Evolutionary conservation across 2,797 vertebrate species (phyloP).

Genomic region (Enteromius fasciolatus): DNA sequence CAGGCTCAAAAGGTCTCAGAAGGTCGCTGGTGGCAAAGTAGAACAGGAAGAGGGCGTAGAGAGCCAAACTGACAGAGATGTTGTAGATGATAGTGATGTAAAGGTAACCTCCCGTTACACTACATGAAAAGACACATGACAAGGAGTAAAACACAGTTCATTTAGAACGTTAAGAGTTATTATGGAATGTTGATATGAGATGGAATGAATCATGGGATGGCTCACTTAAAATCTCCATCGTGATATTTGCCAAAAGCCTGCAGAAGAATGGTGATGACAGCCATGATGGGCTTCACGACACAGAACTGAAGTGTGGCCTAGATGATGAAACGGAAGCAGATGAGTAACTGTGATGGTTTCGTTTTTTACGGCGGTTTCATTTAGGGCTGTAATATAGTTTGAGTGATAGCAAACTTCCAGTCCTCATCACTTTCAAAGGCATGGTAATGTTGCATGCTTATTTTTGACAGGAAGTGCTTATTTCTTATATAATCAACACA

Average conservation of each 20-base stretch:
- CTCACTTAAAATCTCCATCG: constrained; percentile 97
- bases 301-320: constrained; percentile 98
- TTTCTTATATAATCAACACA: constrained; percentile 31
- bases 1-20: constrained; percentile 86
- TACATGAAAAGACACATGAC: constrained; percentile 61
- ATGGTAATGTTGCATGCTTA: constrained; percentile 4
- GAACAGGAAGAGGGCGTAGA: constrained; percentile 95
- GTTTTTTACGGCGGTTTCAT: neutral
- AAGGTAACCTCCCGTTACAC: constrained; percentile 90
- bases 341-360: neutral
- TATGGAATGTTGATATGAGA: neutral
- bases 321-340: constrained; percentile 62
- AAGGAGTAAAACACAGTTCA: constrained; percentile 18
- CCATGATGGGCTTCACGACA: constrained; percentile 95
- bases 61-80: constrained; percentile 91
- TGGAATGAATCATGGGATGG: constrained; percentile 43
- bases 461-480: constrained; percentile 15
- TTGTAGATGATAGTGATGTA: constrained; percentile 97
- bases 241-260: constrained; percentile 95
- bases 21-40: constrained; percentile 93
- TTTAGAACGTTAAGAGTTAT: neutral
- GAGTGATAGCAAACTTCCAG: constrained; percentile 1
- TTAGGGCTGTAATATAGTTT: neutral
- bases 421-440: constrained; percentile 13
- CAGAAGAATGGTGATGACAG: constrained; percentile 89